Percentiles rank a stretch among this genome's conserved stretches.
These are phyloP conservation scores for Saccostrea glomerata DNA, from an alignment of 1,140 invertebrate genomes.

Conservation along the genomic window DNA sequence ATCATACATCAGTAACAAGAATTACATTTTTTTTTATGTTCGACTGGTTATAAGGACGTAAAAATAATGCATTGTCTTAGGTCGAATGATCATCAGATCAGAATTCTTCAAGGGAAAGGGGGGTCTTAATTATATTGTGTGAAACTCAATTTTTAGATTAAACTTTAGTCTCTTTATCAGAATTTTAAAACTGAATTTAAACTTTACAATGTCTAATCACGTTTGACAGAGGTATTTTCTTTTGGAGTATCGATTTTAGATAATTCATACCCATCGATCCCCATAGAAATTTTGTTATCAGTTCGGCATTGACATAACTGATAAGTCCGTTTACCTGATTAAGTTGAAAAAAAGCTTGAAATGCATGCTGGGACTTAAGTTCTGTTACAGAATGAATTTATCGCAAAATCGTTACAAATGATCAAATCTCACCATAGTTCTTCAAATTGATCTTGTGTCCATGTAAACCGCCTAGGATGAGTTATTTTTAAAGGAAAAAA, in stretches of 20 bases:
- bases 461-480: not conserved
- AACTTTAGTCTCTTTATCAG: not conserved
- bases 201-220: not conserved
- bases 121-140: no score
- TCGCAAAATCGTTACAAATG: not conserved
- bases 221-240: not conserved
- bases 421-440: not conserved
- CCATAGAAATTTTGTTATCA: not conserved
- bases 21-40: no score
- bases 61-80: no score
- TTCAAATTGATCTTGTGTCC: not conserved
- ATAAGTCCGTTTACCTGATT: conserved; percentile 3
- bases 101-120: no score
- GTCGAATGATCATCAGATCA: no score
- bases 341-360: not conserved
- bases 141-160: no score
- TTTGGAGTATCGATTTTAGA: not conserved
- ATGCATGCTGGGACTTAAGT: not conserved
- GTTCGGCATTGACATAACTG: conserved; percentile 2
- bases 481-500: not conserved
- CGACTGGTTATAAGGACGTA: no score
- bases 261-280: not conserved
- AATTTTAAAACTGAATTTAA: not conserved
- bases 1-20: no score
- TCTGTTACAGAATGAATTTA: not conserved